Evolutionary conservation across 2,888 invertebrate genomes (phyloP).

Genomic region (Lycaena phlaeas): DNA sequence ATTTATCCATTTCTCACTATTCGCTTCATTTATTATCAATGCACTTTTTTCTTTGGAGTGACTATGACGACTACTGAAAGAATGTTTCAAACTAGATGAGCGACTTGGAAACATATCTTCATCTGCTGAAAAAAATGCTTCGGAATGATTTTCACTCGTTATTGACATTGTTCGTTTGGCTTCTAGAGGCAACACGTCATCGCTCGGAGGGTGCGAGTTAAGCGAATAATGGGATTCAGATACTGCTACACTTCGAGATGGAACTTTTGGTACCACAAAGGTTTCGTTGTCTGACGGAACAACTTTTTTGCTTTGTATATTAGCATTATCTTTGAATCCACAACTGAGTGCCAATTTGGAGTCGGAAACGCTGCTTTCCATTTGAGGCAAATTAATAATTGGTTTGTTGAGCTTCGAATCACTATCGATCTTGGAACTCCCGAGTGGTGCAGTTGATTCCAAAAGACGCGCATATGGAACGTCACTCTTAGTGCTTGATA

Average conservation of each 20-base stretch:
- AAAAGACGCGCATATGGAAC: conserved; percentile 87
- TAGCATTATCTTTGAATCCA: conserved; percentile 69
- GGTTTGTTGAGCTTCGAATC: conserved; percentile 78
- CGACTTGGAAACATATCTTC: conserved; percentile 85
- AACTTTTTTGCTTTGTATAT: conserved; percentile 38
- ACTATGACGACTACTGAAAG: conserved; percentile 65
- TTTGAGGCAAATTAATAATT: conserved; percentile 69
- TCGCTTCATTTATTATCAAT: conserved; percentile 62
- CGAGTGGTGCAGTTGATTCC: conserved; percentile 75
- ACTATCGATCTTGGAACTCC: conserved; percentile 77
- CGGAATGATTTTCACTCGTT: conserved; percentile 92
- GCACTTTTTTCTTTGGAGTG: conserved; percentile 69
- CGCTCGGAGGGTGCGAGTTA: conserved; percentile 70
- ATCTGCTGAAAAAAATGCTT: conserved; percentile 94
- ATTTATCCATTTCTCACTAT: conserved; percentile 54
- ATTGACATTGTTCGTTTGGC: conserved; percentile 89
- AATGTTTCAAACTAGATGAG: conserved; percentile 79
- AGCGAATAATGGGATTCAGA: conserved; percentile 81
- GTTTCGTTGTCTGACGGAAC: conserved; percentile 35
- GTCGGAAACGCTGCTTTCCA: conserved; percentile 89
- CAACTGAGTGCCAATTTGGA: conserved; percentile 88
- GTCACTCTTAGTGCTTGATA: conserved; percentile 71
- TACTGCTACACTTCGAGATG: conserved; percentile 66
- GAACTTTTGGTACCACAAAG: conserved; percentile 52
- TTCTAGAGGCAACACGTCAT: conserved; percentile 74